phyloP scores from a whole-genome alignment of 2,888 invertebrate genomes.

The Scrobipalpa atriplicella region DNA sequence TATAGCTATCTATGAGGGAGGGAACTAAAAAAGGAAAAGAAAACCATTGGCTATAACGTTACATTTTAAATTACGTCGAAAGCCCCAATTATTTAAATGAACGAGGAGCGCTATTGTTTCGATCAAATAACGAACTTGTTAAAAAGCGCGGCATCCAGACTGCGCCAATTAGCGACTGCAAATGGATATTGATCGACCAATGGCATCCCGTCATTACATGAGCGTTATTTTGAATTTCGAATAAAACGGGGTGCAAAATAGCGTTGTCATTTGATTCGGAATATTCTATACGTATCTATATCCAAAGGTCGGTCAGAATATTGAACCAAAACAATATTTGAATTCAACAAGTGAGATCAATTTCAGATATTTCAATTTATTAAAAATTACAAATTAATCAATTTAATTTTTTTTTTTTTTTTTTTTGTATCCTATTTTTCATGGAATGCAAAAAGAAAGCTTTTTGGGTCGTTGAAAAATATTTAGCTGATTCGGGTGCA shows the following conservation, averaged over 20 bases:
- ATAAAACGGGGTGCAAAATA: background rate
- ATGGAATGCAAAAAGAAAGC: too few relatives aligned
- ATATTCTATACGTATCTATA: too few relatives aligned
- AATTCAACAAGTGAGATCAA: too few relatives aligned
- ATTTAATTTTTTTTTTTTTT: too few relatives aligned
- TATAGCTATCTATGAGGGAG: too few relatives aligned
- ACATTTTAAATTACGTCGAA: background rate
- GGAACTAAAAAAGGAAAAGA: too few relatives aligned
- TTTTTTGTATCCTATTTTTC: too few relatives aligned
- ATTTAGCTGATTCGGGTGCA: background rate
- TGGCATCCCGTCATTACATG: background rate
- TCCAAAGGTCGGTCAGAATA: too few relatives aligned
- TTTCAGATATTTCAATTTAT: too few relatives aligned
- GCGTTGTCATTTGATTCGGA: background rate
- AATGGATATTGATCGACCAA: conserved; percentile 16
- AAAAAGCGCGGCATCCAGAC: background rate
- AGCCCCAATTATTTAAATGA: conserved; percentile 10
- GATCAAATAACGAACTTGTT: conserved; percentile 7
- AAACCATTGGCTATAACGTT: background rate
- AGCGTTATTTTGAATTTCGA: background rate
- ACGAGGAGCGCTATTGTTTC: background rate
- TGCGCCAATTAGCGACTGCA: conserved; percentile 9
- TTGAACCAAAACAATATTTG: too few relatives aligned
- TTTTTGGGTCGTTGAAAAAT: too few relatives aligned
- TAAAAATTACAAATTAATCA: too few relatives aligned